Conservation (phyloP, 1,140 invertebrate genomes). For the Uloborus diversus region DNA sequence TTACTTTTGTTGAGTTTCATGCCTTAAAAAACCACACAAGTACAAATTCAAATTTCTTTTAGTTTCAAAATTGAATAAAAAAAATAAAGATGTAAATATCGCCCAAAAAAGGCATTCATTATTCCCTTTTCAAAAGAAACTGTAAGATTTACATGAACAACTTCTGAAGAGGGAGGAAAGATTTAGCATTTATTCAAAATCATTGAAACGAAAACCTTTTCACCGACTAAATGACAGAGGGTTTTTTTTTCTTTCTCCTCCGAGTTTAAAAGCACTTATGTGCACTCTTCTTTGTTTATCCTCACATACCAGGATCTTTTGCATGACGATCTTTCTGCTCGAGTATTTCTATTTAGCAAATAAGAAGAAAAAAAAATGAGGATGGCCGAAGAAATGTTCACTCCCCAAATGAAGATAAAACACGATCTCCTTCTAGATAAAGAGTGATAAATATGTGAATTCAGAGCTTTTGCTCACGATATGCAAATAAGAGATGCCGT, state of each 20-base stretch:
- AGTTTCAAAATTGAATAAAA: no score
- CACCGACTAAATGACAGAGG: neutral
- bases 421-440: no score
- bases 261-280: neutral
- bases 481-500: no score
- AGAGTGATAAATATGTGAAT: no score
- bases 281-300: neutral
- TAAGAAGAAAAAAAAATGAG: neutral
- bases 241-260: neutral
- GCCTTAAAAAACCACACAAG: no score
- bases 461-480: no score
- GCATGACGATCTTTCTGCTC: neutral
- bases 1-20: no score
- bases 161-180: neutral
- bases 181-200: constrained; percentile 5
- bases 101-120: no score
- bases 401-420: no score
- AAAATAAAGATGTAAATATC: no score
- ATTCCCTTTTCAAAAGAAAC: neutral
- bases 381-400: no score
- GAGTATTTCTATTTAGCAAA: neutral
- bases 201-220: constrained; percentile 1
- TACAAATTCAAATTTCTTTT: no score
- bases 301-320: neutral
- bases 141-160: constrained; percentile 22